Evolutionary conservation across 92 coral and sea anemone species (phyloP), one percentile per base, ranked within the genome.

Genomic region (Epizoanthus stellaris): DNA sequence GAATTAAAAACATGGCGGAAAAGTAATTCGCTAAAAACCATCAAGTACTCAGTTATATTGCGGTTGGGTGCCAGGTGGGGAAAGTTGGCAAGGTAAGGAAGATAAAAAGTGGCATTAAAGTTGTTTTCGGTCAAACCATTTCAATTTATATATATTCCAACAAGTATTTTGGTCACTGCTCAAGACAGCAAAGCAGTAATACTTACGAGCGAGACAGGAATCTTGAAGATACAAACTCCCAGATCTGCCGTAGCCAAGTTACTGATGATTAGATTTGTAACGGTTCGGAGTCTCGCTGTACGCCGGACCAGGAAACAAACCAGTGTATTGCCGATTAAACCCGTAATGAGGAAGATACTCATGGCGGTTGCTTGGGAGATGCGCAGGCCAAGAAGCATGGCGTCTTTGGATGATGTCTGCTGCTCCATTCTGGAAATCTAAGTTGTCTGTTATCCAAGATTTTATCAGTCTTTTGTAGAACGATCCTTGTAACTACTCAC

Each of bases 201-300:
- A 14, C 91, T 89, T 60, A 86, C 93, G 69, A 93, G 80, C 63
- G 97, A 91, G 60, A 91, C 91, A 11, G 94, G 97, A 72, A 93
- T 89, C 82, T 91, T 93, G 63, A 93, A 87, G 45, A 93, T 84
- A 56, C 97, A 93, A 40, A 93, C 91, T 63, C 93, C 97, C 45
- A 93, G 90, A 57, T 93, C 97, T 9, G 97, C 93, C 4, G 92
- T 93, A 4, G 97, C 97, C 49, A 93, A 74, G 80, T 93, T 93
- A 73, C 97, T 92, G 12, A 93, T 91, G 45, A 93, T 93, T 1
- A 91, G 73, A 67, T 93, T 93, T 57, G 97, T 93, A 16, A 93
- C 97, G 57, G 91, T 93, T 30, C 93, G 88, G 73, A 93, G 92
- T 20, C 95, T 83, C 61, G 92, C 40, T 10, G 92, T 93, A 54